Conservation (phyloP, 2,888 invertebrate species). For the Schrankia costaestrigalis region DNA sequence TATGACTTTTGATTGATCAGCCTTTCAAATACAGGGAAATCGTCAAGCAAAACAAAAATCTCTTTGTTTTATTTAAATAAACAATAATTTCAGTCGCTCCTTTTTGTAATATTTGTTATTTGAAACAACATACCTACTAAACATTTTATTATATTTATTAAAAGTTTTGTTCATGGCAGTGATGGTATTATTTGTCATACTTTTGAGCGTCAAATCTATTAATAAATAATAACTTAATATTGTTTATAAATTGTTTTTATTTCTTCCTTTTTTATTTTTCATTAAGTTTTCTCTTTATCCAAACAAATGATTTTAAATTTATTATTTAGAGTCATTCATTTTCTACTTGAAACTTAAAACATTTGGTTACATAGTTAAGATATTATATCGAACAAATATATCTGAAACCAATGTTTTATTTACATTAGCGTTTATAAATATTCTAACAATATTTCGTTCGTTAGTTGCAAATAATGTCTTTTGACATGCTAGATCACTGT, state of each 20-base stretch:
- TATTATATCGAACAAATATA: conserved; percentile 1
- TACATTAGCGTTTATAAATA: conserved; percentile 6
- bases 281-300: conserved; percentile 1
- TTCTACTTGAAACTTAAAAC: conserved; percentile 6
- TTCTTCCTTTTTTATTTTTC: conserved; percentile 2
- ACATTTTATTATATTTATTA: conserved; percentile 11
- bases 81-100: conserved; percentile 30
- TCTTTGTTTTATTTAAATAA: conserved; percentile 16
- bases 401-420: conserved; percentile 5
- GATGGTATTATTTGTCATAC: conserved; percentile 18
- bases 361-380: conserved; percentile 3
- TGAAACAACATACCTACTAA: conserved; percentile 6
- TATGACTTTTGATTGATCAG: not conserved
- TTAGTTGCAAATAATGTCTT: conserved; percentile 52
- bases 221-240: too few species aligned
- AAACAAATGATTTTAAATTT: not conserved
- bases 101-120: conserved; percentile 14
- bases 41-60: not conserved
- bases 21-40: too few species aligned
- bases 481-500: conserved; percentile 58
- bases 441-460: conserved; percentile 25
- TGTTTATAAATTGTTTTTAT: too few species aligned
- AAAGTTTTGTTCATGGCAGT: conserved; percentile 23
- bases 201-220: conserved; percentile 34
- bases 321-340: not conserved